Evolutionary conservation across 2,797 vertebrate genomes (phyloP), one percentile per base, ranked within the genome.

Genomic region (Synaphobranchus kaupii): DNA sequence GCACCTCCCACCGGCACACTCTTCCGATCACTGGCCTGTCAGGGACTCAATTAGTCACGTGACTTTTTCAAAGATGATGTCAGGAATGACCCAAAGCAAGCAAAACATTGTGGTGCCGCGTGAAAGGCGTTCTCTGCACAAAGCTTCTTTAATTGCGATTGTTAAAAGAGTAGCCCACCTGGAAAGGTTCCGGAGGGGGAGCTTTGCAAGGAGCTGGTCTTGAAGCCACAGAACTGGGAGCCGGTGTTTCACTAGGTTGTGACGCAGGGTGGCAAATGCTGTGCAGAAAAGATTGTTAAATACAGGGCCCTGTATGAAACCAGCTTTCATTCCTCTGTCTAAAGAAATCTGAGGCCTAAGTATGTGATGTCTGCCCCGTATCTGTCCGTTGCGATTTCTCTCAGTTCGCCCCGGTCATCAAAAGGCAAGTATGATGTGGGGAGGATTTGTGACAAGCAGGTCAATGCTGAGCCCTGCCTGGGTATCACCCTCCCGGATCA

Each of bases 311-410:
- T 3, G 1, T 76, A 12, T 17, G 71, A 76, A 76, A 76, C 28
- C 34, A 39, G 31, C 12, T 71, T 71, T 34, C 28, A 4, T 22
- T 22, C 17, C 34, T 22, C 12, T 44, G 13, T 44, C 15, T 17
- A 47, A 3, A 34, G 31, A 39, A 44, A 78, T 48, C 9, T 13
- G 50, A 28, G n/a, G 54, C 22, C 17, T 52, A 52, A 44, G 8
- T 73, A 17, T 17, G 80, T 48, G 0, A 44, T 99, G 97, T 99
- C 92, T 96, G 98, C 98, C 95, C 96, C 98, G 98, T 98, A 99
- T 98, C 98, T 99, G 98, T 99, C 98, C 98, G 97, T 98, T 96
- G 96, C 95, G 95, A 99, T 98, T 99, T 99, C 97, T 60, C 98
- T 99, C 96, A 98, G 91, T 95, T 98, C 97, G 94, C 97, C 96